phyloP scores from a whole-genome alignment of 2,888 invertebrate species.

The Eurois occulta region DNA sequence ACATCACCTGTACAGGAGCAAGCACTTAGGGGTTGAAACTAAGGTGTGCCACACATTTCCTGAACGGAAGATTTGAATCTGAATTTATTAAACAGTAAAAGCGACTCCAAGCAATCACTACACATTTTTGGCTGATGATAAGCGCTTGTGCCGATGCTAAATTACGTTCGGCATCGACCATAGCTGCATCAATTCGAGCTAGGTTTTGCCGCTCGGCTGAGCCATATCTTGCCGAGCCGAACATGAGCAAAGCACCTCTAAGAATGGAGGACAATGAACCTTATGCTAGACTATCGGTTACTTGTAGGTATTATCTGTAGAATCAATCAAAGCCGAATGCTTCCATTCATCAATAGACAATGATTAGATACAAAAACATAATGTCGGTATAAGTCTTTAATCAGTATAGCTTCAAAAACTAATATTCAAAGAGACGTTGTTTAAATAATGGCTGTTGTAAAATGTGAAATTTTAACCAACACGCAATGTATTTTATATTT shows the following conservation, averaged over 20 bases:
- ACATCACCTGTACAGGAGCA: constrained; percentile 92
- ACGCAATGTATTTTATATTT: background rate
- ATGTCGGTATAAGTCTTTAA: background rate
- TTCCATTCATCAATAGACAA: background rate
- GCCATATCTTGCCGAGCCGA: background rate
- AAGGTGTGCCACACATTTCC: background rate
- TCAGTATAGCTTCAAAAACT: background rate
- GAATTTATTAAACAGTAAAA: background rate
- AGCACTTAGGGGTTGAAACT: background rate
- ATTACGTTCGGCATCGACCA: background rate
- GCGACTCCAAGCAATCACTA: background rate
- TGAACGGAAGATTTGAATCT: background rate
- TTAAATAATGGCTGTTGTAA: background rate
- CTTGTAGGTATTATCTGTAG: background rate
- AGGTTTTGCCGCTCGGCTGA: background rate
- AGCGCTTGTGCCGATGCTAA: background rate
- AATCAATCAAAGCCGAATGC: constrained; percentile 6
- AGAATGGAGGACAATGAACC: background rate
- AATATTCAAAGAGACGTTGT: background rate
- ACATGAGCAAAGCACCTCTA: background rate
- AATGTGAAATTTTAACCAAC: background rate
- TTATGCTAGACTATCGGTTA: background rate
- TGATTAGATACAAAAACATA: constrained; percentile 27
- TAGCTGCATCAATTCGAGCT: background rate
- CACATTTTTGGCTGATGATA: background rate